Evolutionary conservation across 2,888 invertebrate genomes (phyloP).

Genomic region (Plebejus anna): DNA sequence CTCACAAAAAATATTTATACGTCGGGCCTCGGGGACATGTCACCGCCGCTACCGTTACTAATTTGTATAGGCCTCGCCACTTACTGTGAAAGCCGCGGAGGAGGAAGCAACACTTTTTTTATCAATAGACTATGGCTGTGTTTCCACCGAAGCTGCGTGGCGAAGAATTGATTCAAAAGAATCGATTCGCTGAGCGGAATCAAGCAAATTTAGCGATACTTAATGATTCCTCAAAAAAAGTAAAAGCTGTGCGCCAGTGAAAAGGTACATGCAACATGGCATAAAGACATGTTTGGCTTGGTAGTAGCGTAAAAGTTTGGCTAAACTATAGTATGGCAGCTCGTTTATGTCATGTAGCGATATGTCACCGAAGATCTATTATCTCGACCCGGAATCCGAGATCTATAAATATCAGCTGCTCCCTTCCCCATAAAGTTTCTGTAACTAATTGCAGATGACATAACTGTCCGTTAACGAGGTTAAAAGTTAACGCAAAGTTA

Average conservation of each 20-base stretch:
- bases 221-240: no score
- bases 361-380: background rate
- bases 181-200: background rate
- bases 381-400: background rate
- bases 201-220: no score
- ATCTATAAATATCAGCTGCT: background rate
- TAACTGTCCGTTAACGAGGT: constrained; percentile 13
- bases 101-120: background rate
- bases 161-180: background rate
- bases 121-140: background rate
- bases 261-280: background rate
- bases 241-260: no score
- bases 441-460: constrained; percentile 14
- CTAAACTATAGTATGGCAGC: background rate
- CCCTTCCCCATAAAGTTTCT: background rate
- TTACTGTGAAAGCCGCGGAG: background rate
- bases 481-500: background rate
- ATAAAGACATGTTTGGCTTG: background rate
- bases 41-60: constrained; percentile 45
- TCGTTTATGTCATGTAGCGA: background rate
- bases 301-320: background rate
- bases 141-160: background rate
- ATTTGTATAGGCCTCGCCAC: constrained; percentile 20
- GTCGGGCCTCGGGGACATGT: background rate
- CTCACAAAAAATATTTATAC: constrained; percentile 31